A percentile compares a stretch with the other conserved stretches of the same genome.
These are phyloP conservation scores for Stenopsyche tienmushanensis DNA, from an alignment of 1,140 invertebrate species.

Conservation along the genomic window DNA sequence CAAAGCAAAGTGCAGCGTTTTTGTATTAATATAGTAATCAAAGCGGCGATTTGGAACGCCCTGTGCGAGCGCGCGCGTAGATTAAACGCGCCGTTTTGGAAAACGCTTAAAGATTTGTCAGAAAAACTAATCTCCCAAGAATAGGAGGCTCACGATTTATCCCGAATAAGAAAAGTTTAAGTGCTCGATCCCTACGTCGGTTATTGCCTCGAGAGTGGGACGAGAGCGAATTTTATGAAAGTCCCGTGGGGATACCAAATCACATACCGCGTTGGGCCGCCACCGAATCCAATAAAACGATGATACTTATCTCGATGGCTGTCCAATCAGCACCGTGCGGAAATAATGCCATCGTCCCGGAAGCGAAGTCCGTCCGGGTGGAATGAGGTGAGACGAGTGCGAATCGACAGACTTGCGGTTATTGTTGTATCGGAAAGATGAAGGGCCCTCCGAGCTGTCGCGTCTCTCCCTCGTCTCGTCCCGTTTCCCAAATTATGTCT, in stretches of 20 bases:
- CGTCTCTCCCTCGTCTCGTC: neutral
- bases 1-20: no score
- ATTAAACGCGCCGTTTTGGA: neutral
- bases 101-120: neutral
- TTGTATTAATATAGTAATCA: no score
- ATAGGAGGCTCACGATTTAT: constrained; percentile 17
- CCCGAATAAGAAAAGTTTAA: constrained; percentile 30
- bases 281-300: constrained; percentile 40
- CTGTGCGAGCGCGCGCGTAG: neutral
- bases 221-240: constrained; percentile 20
- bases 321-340: constrained; percentile 38
- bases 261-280: neutral
- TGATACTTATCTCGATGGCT: constrained; percentile 41
- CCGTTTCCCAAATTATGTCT: neutral
- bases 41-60: no score
- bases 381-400: neutral
- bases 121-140: constrained; percentile 19
- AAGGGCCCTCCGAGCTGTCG: neutral
- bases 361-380: neutral
- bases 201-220: constrained; percentile 23
- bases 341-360: constrained; percentile 33
- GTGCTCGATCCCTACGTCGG: constrained; percentile 12
- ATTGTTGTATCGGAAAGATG: neutral
- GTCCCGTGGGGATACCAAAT: neutral
- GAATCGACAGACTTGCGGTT: neutral